These are phyloP conservation scores for Rhagoletis pomonella DNA, from an alignment of 1,140 invertebrate species.

Conservation along the genomic window DNA sequence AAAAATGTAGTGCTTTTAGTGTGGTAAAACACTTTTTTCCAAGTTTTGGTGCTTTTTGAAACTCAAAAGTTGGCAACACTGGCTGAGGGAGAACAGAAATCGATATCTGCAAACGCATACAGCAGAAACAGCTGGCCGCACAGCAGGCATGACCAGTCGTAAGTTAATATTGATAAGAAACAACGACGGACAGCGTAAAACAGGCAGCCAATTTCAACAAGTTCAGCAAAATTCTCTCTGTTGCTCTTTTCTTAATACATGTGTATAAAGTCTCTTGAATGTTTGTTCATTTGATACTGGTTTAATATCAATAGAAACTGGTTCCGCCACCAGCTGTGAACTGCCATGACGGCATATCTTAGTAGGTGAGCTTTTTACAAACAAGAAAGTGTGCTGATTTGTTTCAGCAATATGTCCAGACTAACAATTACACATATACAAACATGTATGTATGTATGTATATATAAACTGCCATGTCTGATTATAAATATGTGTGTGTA, in stretches of 20 bases:
- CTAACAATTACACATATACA: neutral
- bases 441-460: neutral
- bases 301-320: neutral
- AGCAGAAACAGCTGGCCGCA: neutral
- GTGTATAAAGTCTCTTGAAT: neutral
- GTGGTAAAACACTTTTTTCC: too few relatives aligned
- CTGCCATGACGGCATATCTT: neutral
- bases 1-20: too few relatives aligned
- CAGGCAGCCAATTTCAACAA: neutral
- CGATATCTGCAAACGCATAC: neutral
- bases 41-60: too few relatives aligned
- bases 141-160: conserved; percentile 13
- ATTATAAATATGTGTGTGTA: neutral
- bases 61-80: too few relatives aligned
- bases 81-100: neutral
- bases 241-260: neutral
- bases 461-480: neutral
- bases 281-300: conserved; percentile 3
- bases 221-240: neutral
- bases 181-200: neutral
- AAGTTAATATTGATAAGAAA: conserved; percentile 14
- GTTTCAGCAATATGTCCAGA: too few relatives aligned
- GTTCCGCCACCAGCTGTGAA: conserved; percentile 10
- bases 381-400: too few relatives aligned
- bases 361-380: neutral